Evolutionary conservation across 2,888 invertebrate species (phyloP), one percentile per base, ranked within the genome.

Genomic region (Orchestes rusci): DNA sequence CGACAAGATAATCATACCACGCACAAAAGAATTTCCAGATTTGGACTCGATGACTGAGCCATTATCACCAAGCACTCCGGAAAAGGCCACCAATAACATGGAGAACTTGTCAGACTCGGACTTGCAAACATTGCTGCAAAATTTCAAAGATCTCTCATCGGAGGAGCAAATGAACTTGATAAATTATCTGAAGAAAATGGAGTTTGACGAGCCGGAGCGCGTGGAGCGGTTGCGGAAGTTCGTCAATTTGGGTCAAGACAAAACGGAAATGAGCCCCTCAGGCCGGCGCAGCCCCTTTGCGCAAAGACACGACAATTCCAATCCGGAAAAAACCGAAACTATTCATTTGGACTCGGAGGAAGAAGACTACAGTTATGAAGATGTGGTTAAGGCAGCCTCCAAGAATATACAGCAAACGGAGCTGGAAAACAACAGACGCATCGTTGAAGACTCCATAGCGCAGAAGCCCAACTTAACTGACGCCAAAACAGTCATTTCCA

Each of bases 161-260:
- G 85, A 87, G 51, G 89, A 90, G 62, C 89, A 90, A 59, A 84
- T 86, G 61, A 82, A 84, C 55, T 72, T 90, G 3, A 88, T 90
- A 20, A 80, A 80, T 1, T 88, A 88, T 61, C 64, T 90, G 46
- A 87, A 87, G 61, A 87, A 87, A 62, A 63, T 90, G 28, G 89
- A 90, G 63, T 78, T 79, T 0, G 77, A 77, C 2, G 83, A 88
- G 61, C 84, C 87, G 0, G 70, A 74, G 29, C 75, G 87, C n/a
- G 88, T 89, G 1, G 86, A 87, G 58, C 75, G 80, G 16, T 65
- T 89, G 31, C 70, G 87, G 5, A 80, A 83, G 61, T 88, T 80
- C 64, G 86, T 89, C 0, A 82, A 84, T 63, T 62, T 80, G 10
- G 73, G 73, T 2, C 59, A 27, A 1, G 46, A 39, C 15, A 44